phyloP scores from a whole-genome alignment of 1,140 invertebrate genomes.

The Pogonomyrmex barbatus region DNA sequence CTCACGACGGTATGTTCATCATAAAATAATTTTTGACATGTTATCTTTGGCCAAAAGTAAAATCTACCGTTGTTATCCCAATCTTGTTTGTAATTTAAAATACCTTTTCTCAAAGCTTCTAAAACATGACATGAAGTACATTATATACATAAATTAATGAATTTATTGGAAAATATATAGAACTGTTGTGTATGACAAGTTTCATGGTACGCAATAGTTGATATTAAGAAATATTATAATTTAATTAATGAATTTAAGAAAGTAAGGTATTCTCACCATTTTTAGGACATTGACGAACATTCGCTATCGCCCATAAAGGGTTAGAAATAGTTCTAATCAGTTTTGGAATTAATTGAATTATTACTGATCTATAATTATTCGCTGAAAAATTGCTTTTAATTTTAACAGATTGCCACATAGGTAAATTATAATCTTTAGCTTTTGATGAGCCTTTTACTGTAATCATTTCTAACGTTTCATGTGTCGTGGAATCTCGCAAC shows the following conservation, averaged over 20 bases:
- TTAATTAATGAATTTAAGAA: not conserved
- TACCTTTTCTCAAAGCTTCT: not conserved
- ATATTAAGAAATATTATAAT: not conserved
- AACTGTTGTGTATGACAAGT: not conserved
- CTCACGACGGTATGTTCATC: conserved; percentile 40
- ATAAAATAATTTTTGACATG: conserved; percentile 72
- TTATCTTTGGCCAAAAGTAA: conserved; percentile 50
- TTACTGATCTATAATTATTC: rapidly evolving
- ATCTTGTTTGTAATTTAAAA: not conserved
- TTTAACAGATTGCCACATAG: conserved; percentile 68
- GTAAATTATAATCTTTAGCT: conserved; percentile 25
- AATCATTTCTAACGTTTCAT: not conserved
- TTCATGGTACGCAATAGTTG: not conserved
- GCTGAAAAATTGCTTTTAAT: conserved; percentile 23
- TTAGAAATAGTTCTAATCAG: not conserved
- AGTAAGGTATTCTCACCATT: conserved; percentile 33
- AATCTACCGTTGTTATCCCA: not conserved
- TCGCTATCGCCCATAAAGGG: conserved; percentile 64
- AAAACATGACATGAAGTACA: not conserved
- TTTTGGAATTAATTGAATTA: conserved; percentile 23
- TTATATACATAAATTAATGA: not conserved
- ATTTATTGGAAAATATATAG: not conserved
- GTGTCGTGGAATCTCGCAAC: not conserved
- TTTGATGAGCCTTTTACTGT: not conserved
- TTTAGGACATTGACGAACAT: conserved; percentile 61